These are phyloP conservation scores for Sussaba pulchella DNA, from an alignment of 2,888 invertebrate species.

Conservation along the genomic window DNA sequence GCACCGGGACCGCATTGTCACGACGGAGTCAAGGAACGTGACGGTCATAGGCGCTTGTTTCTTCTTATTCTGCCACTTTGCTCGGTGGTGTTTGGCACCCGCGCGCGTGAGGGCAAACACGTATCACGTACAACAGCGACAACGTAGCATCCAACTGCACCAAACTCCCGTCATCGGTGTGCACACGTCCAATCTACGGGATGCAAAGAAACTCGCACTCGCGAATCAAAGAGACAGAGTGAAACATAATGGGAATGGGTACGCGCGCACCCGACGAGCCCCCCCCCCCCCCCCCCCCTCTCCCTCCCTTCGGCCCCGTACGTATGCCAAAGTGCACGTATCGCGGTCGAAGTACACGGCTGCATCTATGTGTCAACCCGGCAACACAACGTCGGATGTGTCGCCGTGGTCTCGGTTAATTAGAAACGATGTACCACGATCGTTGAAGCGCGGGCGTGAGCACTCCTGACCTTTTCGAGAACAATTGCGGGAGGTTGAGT, in stretches of 20 bases:
- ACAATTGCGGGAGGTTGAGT: neutral
- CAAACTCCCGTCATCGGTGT: slow-evolving; percentile 38
- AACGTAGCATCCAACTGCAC: slow-evolving; percentile 15
- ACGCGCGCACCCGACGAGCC: slow-evolving; percentile 45
- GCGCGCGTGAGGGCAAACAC: slow-evolving; percentile 48
- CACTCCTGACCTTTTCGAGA: neutral
- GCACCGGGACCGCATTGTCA: slow-evolving; percentile 62
- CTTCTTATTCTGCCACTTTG: slow-evolving; percentile 35
- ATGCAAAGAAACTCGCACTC: slow-evolving; percentile 64
- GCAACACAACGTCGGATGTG: slow-evolving; percentile 67
- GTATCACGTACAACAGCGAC: slow-evolving; percentile 40
- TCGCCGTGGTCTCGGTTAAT: slow-evolving; percentile 76
- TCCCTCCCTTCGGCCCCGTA: no score
- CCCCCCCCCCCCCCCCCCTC: no score
- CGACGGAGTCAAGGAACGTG: slow-evolving; percentile 58
- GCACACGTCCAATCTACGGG: slow-evolving; percentile 65
- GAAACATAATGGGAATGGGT: slow-evolving; percentile 63
- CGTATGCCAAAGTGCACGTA: no score
- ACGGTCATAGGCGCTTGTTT: slow-evolving; percentile 32
- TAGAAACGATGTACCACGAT: slow-evolving; percentile 73
- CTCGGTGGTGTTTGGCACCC: slow-evolving; percentile 12
- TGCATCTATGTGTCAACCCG: slow-evolving; percentile 16
- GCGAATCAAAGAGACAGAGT: slow-evolving; percentile 65
- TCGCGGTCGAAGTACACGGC: slow-evolving; percentile 12
- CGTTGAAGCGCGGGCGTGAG: neutral